Evolutionary conservation across 2,797 vertebrate genomes (phyloP), one percentile per base, ranked within the genome.

Genomic region (Presbytis comata): DNA sequence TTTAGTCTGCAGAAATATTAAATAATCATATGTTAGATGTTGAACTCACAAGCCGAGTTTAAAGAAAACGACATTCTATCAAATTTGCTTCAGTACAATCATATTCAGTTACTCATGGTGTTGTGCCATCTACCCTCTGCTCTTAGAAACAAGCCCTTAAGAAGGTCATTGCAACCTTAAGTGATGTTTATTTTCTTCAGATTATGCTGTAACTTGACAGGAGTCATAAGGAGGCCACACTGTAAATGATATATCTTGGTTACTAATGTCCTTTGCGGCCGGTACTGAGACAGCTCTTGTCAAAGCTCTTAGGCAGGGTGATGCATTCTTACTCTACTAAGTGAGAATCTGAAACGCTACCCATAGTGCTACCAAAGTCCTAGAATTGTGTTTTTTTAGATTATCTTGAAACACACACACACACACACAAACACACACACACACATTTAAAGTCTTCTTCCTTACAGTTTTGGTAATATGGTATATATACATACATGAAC

Each of bases 121-220:
- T 55, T 75, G 57, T 53, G 83, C 53, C 53, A 59, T 91, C 33
- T 93, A 92, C 96, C 72, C 87, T 97, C 75, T 93, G 81, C 64
- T 92, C 57, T 97, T 91, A 93, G 89, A 90, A 93, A 88, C 91
- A 93, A 95, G 95, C 80, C 86, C 83, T 57, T 24, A 41, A 41
- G 64, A 95, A 96, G 89, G 84, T 96, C 96, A 93, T 3, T 53
- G 86, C 26, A 93, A 96, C 86, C 53, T 90, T 96, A 93, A 95
- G 92, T n/a, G 78, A 82, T 93, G 95, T 84, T 86, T 30, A 80
- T 94, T 96, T 88, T 67, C 80, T 57, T 92, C 12, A 28, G 55
- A 93, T 93, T 75, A 95, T 72, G 72, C 59, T 76, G 19, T 79
- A 79, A 75, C 84, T 96, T 97, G 96, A 96, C 81, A 97, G 84